Percentiles rank a stretch among this genome's conserved stretches.
Conservation (phyloP, 37 sponge, comb jelly and placozoan species). For the Bolinopsis microptera region DNA sequence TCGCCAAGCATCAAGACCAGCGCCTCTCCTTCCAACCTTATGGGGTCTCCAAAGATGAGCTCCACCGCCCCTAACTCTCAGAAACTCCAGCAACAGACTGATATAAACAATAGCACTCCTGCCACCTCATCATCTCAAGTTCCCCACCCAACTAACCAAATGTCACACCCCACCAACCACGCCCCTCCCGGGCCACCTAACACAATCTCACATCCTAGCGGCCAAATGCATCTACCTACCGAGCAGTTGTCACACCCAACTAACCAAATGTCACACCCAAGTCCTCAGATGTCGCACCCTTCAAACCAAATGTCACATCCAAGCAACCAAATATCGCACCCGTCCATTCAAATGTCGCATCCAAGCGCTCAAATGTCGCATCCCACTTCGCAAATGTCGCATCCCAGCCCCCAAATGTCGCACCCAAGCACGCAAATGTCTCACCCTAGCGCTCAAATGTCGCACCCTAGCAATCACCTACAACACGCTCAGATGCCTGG, state of each 20-base stretch:
- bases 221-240: not conserved
- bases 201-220: not conserved
- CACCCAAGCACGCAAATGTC: slow-evolving; percentile 15
- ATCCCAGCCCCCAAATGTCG: slow-evolving; percentile 19
- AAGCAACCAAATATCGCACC: slow-evolving; percentile 1
- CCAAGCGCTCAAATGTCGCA: not conserved
- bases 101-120: not conserved
- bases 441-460: slow-evolving; percentile 19
- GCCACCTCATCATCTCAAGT: not conserved
- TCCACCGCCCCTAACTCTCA: not conserved
- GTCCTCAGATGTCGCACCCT: not conserved
- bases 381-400: not conserved
- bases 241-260: not conserved
- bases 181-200: not conserved
- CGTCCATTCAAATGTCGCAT: not conserved
- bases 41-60: slow-evolving; percentile 39
- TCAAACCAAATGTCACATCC: not conserved
- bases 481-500: slow-evolving; percentile 25
- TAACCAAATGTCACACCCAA: not conserved
- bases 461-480: slow-evolving; percentile 6
- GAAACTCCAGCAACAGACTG: not conserved
- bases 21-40: slow-evolving; percentile 37
- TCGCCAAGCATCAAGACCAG: slow-evolving; percentile 9
- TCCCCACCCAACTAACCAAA: not conserved
- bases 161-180: not conserved